These are phyloP conservation scores for Pachycephus smyrnensis DNA, from an alignment of 2,888 invertebrate species.

Conservation along the genomic window DNA sequence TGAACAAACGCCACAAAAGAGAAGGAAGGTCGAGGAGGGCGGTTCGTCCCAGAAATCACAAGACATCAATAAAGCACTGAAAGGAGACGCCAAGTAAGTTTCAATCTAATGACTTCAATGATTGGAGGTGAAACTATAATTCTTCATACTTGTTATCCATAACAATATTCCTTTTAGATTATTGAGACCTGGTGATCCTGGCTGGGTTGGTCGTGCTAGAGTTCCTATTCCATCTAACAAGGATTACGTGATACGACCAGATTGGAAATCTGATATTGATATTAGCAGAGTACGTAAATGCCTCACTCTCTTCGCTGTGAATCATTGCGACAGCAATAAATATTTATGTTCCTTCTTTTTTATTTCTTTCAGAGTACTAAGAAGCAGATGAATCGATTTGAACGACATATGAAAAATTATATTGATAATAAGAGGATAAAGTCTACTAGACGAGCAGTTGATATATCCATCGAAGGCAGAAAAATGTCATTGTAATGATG, in stretches of 20 bases:
- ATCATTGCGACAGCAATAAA: slow-evolving; percentile 10
- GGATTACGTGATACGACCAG: slow-evolving; percentile 95
- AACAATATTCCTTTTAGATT: slow-evolving; percentile 67
- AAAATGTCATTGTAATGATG: slow-evolving; percentile 88
- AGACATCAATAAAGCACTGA: slow-evolving; percentile 76
- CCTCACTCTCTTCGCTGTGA: not conserved
- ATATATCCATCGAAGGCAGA: slow-evolving; percentile 95
- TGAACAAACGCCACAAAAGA: slow-evolving; percentile 80
- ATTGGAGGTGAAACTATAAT: not conserved
- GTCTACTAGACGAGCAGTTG: slow-evolving; percentile 86
- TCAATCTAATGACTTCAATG: not conserved
- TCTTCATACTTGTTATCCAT: not conserved
- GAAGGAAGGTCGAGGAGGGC: slow-evolving; percentile 68
- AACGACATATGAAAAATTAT: slow-evolving; percentile 92
- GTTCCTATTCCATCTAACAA: slow-evolving; percentile 96
- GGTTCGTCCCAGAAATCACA: slow-evolving; percentile 67
- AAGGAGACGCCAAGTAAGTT: slow-evolving; percentile 72
- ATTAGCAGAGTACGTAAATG: slow-evolving; percentile 71
- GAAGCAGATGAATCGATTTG: slow-evolving; percentile 89
- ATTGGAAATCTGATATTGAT: slow-evolving; percentile 89
- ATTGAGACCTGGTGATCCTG: slow-evolving; percentile 92
- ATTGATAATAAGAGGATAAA: slow-evolving; percentile 86
- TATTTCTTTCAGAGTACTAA: slow-evolving; percentile 74
- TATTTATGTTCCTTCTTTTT: not conserved
- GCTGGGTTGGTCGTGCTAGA: slow-evolving; percentile 94